These are phyloP conservation scores for Formica aserva DNA, from an alignment of 2,888 invertebrate genomes.

Conservation along the genomic window DNA sequence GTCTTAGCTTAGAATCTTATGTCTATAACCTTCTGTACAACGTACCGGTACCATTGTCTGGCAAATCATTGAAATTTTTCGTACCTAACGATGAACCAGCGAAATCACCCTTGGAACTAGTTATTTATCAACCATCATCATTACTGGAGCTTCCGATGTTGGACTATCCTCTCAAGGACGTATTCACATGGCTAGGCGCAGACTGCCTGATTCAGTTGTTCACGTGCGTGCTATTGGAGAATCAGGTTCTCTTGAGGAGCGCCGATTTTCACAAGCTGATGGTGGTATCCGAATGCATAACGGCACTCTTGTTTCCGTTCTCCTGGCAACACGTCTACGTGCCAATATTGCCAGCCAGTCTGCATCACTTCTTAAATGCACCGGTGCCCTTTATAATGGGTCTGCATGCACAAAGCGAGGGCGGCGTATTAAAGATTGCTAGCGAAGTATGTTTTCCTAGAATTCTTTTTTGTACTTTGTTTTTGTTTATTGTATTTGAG, in stretches of 20 bases:
- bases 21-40: constrained; percentile 98
- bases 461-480: neutral
- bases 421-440: constrained; percentile 85
- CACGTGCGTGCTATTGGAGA: constrained; percentile 97
- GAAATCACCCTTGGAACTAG: constrained; percentile 85
- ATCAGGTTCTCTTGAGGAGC: constrained; percentile 97
- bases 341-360: constrained; percentile 97
- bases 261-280: constrained; percentile 98
- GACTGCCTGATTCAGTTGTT: constrained; percentile 97
- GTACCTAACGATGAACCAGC: constrained; percentile 84
- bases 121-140: constrained; percentile 92
- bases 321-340: constrained; percentile 99
- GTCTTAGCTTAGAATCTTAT: constrained; percentile 95
- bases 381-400: constrained; percentile 99
- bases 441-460: constrained; percentile 83
- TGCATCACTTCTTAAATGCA: constrained; percentile 98
- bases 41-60: constrained; percentile 95
- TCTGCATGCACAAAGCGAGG: constrained; percentile 86
- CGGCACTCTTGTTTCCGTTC: constrained; percentile 96
- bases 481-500: neutral
- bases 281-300: constrained; percentile 98
- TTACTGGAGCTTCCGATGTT: constrained; percentile 96
- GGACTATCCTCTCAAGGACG: constrained; percentile 95
- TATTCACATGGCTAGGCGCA: constrained; percentile 96
- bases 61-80: constrained; percentile 91